A percentile compares a stretch with the other conserved stretches of the same genome.
Conservation (phyloP, 2,888 invertebrate species). For the Sesia bembeciformis region DNA sequence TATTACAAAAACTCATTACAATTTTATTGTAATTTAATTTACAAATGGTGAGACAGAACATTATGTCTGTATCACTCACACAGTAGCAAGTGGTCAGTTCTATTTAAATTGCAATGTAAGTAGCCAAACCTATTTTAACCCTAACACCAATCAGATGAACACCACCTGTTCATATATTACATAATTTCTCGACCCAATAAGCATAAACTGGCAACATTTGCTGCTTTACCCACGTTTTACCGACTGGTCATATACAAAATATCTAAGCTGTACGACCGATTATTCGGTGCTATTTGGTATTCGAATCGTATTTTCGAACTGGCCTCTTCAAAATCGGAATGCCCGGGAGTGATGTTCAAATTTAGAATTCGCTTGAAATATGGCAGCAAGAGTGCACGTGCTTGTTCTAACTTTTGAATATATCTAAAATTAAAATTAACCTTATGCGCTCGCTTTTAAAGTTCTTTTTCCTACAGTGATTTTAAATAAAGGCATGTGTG, state of each 20-base stretch:
- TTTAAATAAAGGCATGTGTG: background rate
- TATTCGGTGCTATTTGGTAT: constrained; percentile 1
- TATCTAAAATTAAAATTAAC: background rate
- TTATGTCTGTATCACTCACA: too few species aligned
- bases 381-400: constrained; percentile 13
- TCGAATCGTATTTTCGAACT: constrained; percentile 14
- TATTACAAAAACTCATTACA: too few species aligned
- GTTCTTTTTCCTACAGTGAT: background rate
- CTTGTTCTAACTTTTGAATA: background rate
- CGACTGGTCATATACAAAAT: background rate
- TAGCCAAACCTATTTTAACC: too few species aligned
- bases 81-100: too few species aligned
- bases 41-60: too few species aligned
- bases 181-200: too few species aligned
- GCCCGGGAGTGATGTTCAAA: constrained; percentile 40
- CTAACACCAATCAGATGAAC: too few species aligned
- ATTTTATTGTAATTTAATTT: too few species aligned
- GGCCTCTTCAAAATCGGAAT: constrained; percentile 49
- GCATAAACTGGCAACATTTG: too few species aligned
- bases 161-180: too few species aligned
- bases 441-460: background rate
- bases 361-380: constrained; percentile 45
- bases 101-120: too few species aligned
- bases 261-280: background rate
- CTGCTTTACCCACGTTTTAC: background rate